Evolutionary conservation across 2,113 vertebrate genomes (phyloP).

Genomic region (Zootoca vivipara): DNA sequence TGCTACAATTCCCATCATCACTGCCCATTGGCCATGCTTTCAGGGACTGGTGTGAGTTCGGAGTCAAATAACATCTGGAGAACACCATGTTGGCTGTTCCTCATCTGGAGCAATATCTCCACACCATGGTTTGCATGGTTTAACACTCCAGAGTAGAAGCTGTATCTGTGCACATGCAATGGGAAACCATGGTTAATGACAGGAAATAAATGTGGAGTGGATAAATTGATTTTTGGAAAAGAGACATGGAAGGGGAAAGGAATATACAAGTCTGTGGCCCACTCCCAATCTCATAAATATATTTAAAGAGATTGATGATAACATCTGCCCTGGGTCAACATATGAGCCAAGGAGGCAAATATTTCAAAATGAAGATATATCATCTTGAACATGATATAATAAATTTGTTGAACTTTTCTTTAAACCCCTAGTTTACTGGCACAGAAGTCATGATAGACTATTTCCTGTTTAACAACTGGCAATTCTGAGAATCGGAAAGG

Average conservation of each 20-base stretch:
- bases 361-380: constrained; percentile 24
- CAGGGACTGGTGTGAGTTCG: too few species aligned
- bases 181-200: not conserved
- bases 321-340: not conserved
- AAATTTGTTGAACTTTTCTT: constrained; percentile 29
- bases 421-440: not conserved
- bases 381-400: constrained; percentile 39
- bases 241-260: not conserved
- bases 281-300: not conserved
- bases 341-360: not conserved
- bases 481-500: accelerated
- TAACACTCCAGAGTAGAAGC: not conserved
- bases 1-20: too few species aligned
- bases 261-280: not conserved
- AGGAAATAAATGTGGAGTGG: not conserved
- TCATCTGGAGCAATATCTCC: not conserved
- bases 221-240: not conserved
- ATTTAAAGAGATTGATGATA: not conserved
- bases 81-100: too few species aligned
- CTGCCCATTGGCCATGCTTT: too few species aligned
- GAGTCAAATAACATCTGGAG: too few species aligned
- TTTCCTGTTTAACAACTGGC: accelerated
- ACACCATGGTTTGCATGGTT: not conserved
- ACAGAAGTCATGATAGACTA: accelerated
- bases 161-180: not conserved